A percentile compares a stretch with the other conserved stretches of the same genome.
These are phyloP conservation scores for Gobio gobio DNA, from an alignment of 2,113 vertebrate genomes.

Conservation along the genomic window DNA sequence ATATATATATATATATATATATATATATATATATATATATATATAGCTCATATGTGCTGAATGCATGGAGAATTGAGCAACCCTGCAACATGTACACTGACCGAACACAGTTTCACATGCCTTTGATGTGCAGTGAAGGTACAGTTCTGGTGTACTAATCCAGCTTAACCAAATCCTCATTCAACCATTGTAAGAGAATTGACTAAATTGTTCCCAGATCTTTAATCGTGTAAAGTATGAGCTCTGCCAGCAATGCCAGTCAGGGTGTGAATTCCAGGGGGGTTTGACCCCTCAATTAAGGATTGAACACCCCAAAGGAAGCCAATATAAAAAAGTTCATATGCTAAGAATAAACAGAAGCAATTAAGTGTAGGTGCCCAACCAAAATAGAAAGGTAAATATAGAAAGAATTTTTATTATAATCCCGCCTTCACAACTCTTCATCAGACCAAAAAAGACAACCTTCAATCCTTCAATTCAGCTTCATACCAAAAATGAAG, in stretches of 20 bases:
- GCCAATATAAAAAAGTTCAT: not conserved
- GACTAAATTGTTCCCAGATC: conserved; percentile 20
- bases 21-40: conserved; percentile 1
- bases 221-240: not conserved
- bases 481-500: not conserved
- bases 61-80: conserved; percentile 16
- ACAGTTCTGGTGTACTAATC: conserved; percentile 18
- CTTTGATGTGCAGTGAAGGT: not conserved
- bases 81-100: not conserved
- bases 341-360: not conserved
- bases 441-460: not conserved
- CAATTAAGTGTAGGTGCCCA: not conserved
- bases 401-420: no score
- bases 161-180: conserved; percentile 10
- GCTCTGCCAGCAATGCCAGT: not conserved
- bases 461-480: not conserved
- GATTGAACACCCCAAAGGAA: not conserved
- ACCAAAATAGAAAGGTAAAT: no score
- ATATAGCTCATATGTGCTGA: not conserved
- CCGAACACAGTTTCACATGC: not conserved
- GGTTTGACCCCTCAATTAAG: not conserved
- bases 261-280: not conserved
- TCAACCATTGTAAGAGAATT: not conserved
- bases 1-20: conserved; percentile 12
- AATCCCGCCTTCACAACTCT: no score